A percentile compares a stretch with the other conserved stretches of the same genome.
These are phyloP conservation scores for Acanthaster planci DNA, from an alignment of 35 echinoderm and acorn worm species.

Conservation along the genomic window DNA sequence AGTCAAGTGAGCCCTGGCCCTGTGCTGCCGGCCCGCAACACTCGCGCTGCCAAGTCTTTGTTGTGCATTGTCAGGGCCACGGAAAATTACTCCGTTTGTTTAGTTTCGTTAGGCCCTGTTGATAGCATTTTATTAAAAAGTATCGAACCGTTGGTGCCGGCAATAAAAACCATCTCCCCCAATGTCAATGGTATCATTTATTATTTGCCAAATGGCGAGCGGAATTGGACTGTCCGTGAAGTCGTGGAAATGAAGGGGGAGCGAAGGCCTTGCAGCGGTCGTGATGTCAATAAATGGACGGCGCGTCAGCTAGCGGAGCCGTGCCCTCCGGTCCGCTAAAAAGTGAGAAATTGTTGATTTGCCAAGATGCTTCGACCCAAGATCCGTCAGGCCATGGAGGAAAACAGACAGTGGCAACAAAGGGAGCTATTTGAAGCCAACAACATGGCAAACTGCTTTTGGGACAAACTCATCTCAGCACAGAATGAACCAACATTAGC, in stretches of 20 bases:
- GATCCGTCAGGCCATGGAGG: too few relatives aligned
- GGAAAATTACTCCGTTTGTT: conserved; percentile 29
- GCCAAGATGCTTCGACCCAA: not conserved
- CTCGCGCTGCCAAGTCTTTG: not conserved
- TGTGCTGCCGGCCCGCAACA: not conserved
- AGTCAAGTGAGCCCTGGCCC: not conserved
- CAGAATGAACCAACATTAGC: too few relatives aligned
- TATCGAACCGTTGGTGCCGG: conserved; percentile 24
- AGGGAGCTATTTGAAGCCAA: too few relatives aligned
- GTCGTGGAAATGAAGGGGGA: conserved; percentile 2
- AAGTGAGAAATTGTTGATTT: conserved; percentile 18
- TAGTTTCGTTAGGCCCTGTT: conserved; percentile 27
- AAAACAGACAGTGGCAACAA: too few relatives aligned
- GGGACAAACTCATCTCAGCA: too few relatives aligned
- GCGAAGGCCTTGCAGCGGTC: not conserved
- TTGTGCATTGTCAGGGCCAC: conserved; percentile 18
- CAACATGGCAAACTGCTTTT: too few relatives aligned
- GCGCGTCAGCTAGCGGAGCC: too few relatives aligned
- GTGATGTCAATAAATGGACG: conserved; percentile 22
- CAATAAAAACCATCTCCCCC: conserved; percentile 24
- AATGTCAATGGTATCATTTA: conserved; percentile 27
- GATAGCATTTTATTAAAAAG: conserved; percentile 30
- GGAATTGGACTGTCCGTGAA: not conserved
- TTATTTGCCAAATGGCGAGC: conserved; percentile 7
- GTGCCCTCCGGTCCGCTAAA: not conserved